Percentiles rank a stretch among this genome's conserved stretches.
phyloP scores from a whole-genome alignment of 1,140 invertebrate genomes.

The Bombyx mori region ASM3026992v2 NC_085134.1:6677501-6678000 shows the following conservation, averaged over 20 bases:
- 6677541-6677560: conserved; percentile 51
- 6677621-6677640: conserved; percentile 11
- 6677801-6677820: conserved; percentile 55
- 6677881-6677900: no score
- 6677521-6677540: conserved; percentile 40
- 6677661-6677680: conserved; percentile 13
- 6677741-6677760: conserved; percentile 40
- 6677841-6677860: conserved; percentile 65
- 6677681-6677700: conserved; percentile 31
- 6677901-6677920: no score
- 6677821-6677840: conserved; percentile 63
- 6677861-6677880: conserved; percentile 39
- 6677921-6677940: not conserved
- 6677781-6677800: conserved; percentile 38
- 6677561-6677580: conserved; percentile 26
- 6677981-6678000: no score
- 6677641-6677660: conserved; percentile 6
- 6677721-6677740: conserved; percentile 31
- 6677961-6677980: not conserved
- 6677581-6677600: conserved; percentile 19
- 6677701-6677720: conserved; percentile 23
- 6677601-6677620: conserved; percentile 29
- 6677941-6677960: not conserved
- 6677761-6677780: conserved; percentile 40
- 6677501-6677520: conserved; percentile 30